These are phyloP conservation scores for Drosophila multiciliata DNA, from an alignment of 2,888 invertebrate species.

Conservation along the genomic window DNA sequence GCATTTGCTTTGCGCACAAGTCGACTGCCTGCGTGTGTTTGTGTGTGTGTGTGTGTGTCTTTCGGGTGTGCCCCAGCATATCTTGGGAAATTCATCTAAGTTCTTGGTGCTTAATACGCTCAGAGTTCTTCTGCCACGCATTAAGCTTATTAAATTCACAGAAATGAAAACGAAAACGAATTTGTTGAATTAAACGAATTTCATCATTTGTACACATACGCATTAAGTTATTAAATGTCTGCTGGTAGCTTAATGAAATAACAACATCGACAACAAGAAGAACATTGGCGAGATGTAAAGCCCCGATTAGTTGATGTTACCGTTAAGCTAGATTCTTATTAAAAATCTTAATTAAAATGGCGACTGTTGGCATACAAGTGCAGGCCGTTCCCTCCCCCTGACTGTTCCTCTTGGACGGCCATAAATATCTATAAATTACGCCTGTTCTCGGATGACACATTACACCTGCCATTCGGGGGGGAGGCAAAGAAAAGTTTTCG, in stretches of 20 bases:
- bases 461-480: conserved; percentile 64
- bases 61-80: conserved; percentile 74
- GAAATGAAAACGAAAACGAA: conserved; percentile 31
- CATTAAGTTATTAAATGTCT: conserved; percentile 78
- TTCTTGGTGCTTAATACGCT: conserved; percentile 54
- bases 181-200: conserved; percentile 46
- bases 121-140: conserved; percentile 32
- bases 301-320: conserved; percentile 66
- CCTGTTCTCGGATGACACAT: conserved; percentile 66
- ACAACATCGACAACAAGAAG: conserved; percentile 22
- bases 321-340: conserved; percentile 69
- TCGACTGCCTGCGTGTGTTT: conserved; percentile 30
- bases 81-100: conserved; percentile 81
- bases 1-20: conserved; percentile 74
- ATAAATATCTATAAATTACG: conserved; percentile 74
- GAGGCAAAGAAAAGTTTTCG: conserved; percentile 25
- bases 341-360: conserved; percentile 70
- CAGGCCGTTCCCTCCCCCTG: background rate
- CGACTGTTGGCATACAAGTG: conserved; percentile 13
- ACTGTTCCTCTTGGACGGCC: conserved; percentile 44
- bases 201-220: conserved; percentile 60
- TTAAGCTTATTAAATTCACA: conserved; percentile 79
- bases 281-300: conserved; percentile 57
- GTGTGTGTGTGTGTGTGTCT: conserved; percentile 53
- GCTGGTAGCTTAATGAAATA: conserved; percentile 22